Base-by-base conservation (phyloP, 2,888 invertebrate genomes). In the Agonopterix heracliana region DNA sequence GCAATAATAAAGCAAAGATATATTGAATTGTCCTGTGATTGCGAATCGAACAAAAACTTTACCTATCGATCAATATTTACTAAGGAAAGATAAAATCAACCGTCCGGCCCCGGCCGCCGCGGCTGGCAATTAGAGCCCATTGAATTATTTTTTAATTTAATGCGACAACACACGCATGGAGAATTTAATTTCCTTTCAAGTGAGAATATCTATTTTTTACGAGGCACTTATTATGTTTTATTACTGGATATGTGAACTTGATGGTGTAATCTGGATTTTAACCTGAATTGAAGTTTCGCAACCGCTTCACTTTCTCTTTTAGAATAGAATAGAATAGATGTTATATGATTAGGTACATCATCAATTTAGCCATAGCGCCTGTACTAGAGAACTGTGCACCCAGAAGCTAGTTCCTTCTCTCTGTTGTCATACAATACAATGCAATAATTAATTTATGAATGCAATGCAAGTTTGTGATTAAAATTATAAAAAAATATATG, bases 81-180 rank as follows among this genome's bases (percentile, higher is more conserved):
- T 26, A 26, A 26, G 55, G 41, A 50, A 45, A 60, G 75, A 76
- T 75, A 75, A 65, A 53, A 74, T 74, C 71, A 63, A 63, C 66
- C 64, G 57, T 59, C 55, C 60, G 59, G 56, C 53, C 34, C 55
- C 60, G 60, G 56, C 53, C 34, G 40, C 60, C 54, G 58, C 61
- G 52, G 54, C 54, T 57, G 54, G 57, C 63, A 66, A 74, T 74
- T 72, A 72, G 60, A 53, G 59, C 50, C 66, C 65, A 63, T 66
- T 66, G 63, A 64, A 68, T 71, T 63, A 60, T 66, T 68, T 72
- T 74, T 72, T 68, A 72, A 75, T 73, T 68, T 69, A 66, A 60
- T 74, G 65, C 67, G 64, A 66, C 68, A 60, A 58, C 61, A 47
- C 73, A 71, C 67, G 73, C 68, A 64, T 56, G 49, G 46, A 46